Evolutionary conservation across 1,140 invertebrate species (phyloP), one percentile per base, ranked within the genome.

Genomic region (Neelides sp.): DNA sequence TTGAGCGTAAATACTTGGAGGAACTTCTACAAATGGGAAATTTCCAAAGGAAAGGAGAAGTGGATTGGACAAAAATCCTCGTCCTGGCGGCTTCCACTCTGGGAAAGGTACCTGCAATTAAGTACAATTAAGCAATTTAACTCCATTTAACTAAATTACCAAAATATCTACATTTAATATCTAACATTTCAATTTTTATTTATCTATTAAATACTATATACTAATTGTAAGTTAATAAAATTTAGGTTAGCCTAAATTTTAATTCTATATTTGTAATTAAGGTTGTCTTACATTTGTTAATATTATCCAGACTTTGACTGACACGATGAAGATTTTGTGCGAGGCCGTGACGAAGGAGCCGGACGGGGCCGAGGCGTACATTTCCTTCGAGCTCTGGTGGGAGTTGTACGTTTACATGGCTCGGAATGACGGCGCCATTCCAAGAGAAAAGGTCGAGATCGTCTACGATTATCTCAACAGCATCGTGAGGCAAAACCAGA

Each of bases 341-440:
- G 82, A 88, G 66, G 71, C 85, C 27, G 66, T 87, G 49, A 87
- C 84, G 17, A 74, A 79, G 51, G 83, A 88, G 63, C 79, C 83
- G 1, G 82, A 85, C 58, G 85, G 85, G 30, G 83, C 81, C 1
- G 78, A 78, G 4, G 76, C 81, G 2, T 76, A 77, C 56, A 82
- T 90, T 40, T 73, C 78, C 0, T 69, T 78, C 32, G 69, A 73
- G 49, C 72, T 74, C 20, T 86, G 85, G 64, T 64, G 78, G 28
- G 68, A 71, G 28, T 69, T 83, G 50, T 86, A 86, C 67, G 67
- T 64, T 45, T 83, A 78, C 62, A 66, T 88, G 19, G 81, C 80
- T 1, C 58, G 64, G 42, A 73, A 85, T 50, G 79, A 85, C 65
- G 77, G 75, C 4, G 35, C 2, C n/a, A 23, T 43, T 5, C n/a